Conservation (phyloP, 2,797 vertebrate species). For the Acrocephalus scirpaceus region DNA sequence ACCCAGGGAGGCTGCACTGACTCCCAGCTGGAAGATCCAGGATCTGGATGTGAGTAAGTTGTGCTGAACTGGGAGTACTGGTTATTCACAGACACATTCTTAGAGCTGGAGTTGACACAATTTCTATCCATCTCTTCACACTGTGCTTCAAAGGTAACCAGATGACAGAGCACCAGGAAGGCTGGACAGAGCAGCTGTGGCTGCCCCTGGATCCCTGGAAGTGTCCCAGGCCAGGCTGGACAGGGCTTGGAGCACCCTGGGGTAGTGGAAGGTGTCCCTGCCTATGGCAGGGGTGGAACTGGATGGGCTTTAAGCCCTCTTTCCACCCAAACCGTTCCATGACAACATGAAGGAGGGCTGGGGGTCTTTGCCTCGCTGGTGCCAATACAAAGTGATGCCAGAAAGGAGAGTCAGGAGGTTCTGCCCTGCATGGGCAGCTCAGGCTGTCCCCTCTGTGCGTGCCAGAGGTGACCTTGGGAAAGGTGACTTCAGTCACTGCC, state of each 20-base stretch:
- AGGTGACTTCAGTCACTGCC: conserved; percentile 39
- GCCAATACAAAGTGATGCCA: neutral
- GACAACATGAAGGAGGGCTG: neutral
- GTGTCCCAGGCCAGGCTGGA: neutral
- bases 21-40: neutral
- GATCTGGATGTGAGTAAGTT: neutral
- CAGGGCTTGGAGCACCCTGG: rapidly evolving
- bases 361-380: neutral
- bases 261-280: neutral
- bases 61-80: neutral
- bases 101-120: neutral
- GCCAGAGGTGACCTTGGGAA: conserved; percentile 47
- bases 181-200: neutral
- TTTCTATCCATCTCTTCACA: neutral
- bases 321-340: neutral
- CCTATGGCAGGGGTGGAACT: neutral
- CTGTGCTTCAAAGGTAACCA: neutral
- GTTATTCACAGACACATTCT: neutral
- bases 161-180: neutral
- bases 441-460: neutral
- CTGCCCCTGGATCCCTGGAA: neutral
- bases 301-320: neutral
- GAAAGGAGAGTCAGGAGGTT: neutral
- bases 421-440: neutral
- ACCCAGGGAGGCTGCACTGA: neutral